Base-by-base conservation (phyloP, 2,113 vertebrate genomes). In the Gambusia holbrooki region DNA sequence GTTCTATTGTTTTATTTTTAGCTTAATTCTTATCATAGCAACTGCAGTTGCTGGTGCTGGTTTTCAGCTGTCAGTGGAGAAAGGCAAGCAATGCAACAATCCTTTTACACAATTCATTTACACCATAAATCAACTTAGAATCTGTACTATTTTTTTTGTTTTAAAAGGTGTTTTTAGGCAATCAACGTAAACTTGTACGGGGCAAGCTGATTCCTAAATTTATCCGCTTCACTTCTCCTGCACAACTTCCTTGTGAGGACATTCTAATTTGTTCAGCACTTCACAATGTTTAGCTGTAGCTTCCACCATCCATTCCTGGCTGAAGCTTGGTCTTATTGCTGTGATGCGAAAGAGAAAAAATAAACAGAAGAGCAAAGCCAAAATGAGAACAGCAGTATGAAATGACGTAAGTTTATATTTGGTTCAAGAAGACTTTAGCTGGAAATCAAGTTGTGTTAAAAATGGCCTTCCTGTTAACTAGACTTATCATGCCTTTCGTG, bases 401-500 rank as follows among this genome's bases (percentile, higher is more conserved):
- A 66, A 62, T 0, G 8, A 14, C n/a, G 0, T 19, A 27, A 37
- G 28, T 64, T 65, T 27, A 5, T 5, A 25, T 11, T 27, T 12
- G 19, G 42, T 33, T 69, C 40, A 9, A 9, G 29, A 5, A 58
- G 29, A 69, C 4, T 29, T 54, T 5, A 69, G 13, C 67, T 25
- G 17, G 28, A 22, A 1, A 22, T 65, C 25, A 54, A 11, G 25
- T 40, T 27, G 35, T 66, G 79, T 66, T 29, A 10, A 0, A 15
- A 33, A 35, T 19, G 1, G 37, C 5, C 54, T 70, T 51, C 25
- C 28, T 19, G 14, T 72, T 42, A 71, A 79, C 42, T 61, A 80
- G 42, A 40, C 70, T 64, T 62, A 33, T 42, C 4, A 60, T 40
- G 29, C 5, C 42, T 30, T n/a, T 32, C 33, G 22, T 25, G 15